These are phyloP conservation scores for Gorsachius magnificus DNA, from an alignment of 2,797 vertebrate genomes.

Conservation along the genomic window DNA sequence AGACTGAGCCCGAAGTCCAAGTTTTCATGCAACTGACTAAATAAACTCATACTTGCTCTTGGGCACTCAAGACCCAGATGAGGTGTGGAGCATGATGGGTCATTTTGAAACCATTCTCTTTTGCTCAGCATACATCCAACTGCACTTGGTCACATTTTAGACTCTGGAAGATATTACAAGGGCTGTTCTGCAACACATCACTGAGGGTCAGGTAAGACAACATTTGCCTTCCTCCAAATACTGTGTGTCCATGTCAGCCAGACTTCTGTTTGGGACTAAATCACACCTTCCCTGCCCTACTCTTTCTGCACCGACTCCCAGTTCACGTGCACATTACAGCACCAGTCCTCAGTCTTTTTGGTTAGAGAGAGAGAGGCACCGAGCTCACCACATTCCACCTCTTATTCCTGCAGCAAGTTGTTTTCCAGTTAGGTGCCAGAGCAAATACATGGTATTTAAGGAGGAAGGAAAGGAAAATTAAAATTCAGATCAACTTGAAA, in stretches of 20 bases:
- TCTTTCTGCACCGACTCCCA: not conserved
- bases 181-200: not conserved
- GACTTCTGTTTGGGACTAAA: not conserved
- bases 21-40: not conserved
- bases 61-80: not conserved
- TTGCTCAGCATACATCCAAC: not conserved
- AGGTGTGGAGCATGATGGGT: not conserved
- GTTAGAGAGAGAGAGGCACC: not conserved
- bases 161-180: not conserved
- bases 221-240: not conserved
- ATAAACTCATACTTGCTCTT: not conserved
- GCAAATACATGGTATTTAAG: not conserved
- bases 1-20: not conserved
- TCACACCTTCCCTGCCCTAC: not conserved
- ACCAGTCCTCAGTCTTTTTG: not conserved
- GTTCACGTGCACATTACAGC: not conserved
- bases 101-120: not conserved
- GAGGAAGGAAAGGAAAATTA: not conserved
- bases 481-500: not conserved
- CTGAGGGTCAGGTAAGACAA: not conserved
- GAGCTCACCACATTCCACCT: not conserved
- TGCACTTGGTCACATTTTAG: not conserved
- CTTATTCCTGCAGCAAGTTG: not conserved
- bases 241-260: not conserved
- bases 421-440: not conserved